Percentiles rank a stretch among this genome's conserved stretches.
Evolutionary conservation across 2,113 vertebrate genomes (phyloP).

Genomic region (Carlito syrichta): DNA sequence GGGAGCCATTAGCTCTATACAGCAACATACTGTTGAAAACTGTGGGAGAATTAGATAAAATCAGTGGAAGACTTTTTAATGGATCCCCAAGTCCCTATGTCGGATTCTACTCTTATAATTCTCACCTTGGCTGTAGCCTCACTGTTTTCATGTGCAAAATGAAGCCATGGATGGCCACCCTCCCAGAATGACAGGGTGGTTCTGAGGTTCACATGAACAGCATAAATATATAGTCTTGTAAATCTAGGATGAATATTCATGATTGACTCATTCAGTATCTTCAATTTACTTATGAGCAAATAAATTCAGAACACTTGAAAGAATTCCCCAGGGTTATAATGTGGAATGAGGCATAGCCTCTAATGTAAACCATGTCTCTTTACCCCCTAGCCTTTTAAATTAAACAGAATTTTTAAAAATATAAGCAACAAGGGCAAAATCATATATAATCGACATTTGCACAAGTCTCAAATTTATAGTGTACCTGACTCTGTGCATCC

Average conservation of each 20-base stretch:
- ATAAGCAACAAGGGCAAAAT: background rate
- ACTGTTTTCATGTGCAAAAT: background rate
- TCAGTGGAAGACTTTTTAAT: constrained; percentile 12
- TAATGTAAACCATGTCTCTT: background rate
- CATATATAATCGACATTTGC: background rate
- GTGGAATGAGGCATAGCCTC: background rate
- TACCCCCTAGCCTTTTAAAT: background rate
- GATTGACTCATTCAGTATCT: background rate
- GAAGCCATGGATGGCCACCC: background rate
- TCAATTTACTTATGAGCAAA: background rate
- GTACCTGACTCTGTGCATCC: background rate
- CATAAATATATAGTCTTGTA: background rate
- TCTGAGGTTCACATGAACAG: background rate
- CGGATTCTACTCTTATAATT: background rate
- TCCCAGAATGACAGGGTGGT: background rate
- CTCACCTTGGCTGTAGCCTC: background rate
- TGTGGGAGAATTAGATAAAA: background rate
- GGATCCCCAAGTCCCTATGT: background rate
- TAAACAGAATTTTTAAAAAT: background rate
- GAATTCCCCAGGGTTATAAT: background rate
- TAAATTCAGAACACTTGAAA: background rate
- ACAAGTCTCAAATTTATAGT: background rate
- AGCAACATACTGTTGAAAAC: constrained; percentile 9
- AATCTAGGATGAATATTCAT: background rate
- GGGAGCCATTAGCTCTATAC: constrained; percentile 8